Evolutionary conservation across 2,888 invertebrate species (phyloP), one percentile per base, ranked within the genome.

Genomic region (Nesidiocoris tenuis): DNA sequence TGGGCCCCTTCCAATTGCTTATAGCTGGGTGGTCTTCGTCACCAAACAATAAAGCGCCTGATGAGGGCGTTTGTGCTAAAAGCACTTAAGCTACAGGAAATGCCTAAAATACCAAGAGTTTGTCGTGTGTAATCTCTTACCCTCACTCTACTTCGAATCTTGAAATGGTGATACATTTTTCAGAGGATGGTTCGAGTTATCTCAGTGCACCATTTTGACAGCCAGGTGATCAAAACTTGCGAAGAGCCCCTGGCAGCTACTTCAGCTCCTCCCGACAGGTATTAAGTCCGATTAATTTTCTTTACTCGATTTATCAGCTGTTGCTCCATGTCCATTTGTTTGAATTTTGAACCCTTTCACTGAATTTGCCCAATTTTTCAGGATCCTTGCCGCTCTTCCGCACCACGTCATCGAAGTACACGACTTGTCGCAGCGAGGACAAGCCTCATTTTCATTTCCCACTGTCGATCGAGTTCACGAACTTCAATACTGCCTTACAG

Each of bases 381-480:
- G 86, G 77, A 83, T 90, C 1, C 84, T 90, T 16, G 83, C 89
- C 18, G 90, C 89, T 0, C 82, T 88, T 24, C 86, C 88, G 2
- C 88, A 87, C 79, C 87, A 88, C 81, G 86, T 87, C 61, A 85
- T 88, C 1, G 87, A 88, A 82, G 88, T 90, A 0, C 85, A 88
- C 80, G 87, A 88, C 80, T 81, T 89, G 65, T 79, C 80, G 7
- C 82, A 83, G 61, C 83, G 84, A 24, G 83, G 84, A 17, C 61
- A 74, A 70, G 82, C 88, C 2, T 81, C 86, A n/a, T 88, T 89
- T 79, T 86, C 87, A 0, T 89, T 92, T 81, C 90, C 91, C 0
- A 91, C 92, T 0, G 91, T 92, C 0, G 91, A 91, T 79, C 87
- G 89, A 80, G 90, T 90, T 2, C 85, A 87, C 65, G 88, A 89